phyloP scores from a whole-genome alignment of 2,113 vertebrate species.

The Coptodon bakossiorum region DNA sequence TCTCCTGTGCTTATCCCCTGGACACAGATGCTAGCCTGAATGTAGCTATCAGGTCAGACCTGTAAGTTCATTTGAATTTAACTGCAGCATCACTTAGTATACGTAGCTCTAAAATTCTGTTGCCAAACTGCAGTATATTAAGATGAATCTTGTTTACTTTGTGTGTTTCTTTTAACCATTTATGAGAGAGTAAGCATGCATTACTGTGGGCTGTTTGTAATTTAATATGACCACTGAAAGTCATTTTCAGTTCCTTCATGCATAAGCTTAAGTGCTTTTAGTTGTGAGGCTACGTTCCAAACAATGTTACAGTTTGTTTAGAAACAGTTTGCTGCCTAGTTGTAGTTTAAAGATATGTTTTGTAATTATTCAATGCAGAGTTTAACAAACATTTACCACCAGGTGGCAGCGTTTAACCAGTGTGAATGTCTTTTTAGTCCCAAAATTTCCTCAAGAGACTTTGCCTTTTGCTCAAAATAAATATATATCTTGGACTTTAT shows the following conservation, averaged over 20 bases:
- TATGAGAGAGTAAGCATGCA: neutral
- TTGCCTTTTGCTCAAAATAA: neutral
- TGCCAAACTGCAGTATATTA: neutral
- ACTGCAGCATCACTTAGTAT: neutral
- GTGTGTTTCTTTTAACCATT: neutral
- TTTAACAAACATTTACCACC: neutral
- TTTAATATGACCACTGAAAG: neutral
- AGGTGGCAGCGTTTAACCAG: neutral
- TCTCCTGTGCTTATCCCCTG: constrained; percentile 57
- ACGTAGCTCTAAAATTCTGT: neutral
- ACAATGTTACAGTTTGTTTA: neutral
- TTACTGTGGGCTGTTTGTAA: neutral
- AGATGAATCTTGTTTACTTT: neutral
- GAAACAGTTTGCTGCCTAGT: neutral
- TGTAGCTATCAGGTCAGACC: constrained; percentile 7
- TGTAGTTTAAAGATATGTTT: neutral
- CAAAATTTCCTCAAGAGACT: neutral
- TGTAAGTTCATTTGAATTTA: neutral
- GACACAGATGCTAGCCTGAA: constrained; percentile 19
- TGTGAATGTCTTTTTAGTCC: neutral
- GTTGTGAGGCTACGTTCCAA: neutral
- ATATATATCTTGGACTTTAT: neutral
- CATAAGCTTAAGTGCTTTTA: neutral
- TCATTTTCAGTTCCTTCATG: neutral
- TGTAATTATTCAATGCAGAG: neutral